phyloP scores from a whole-genome alignment of 37 sponge, comb jelly and placozoan species.

The Diacarnus erythraeanus region DNA sequence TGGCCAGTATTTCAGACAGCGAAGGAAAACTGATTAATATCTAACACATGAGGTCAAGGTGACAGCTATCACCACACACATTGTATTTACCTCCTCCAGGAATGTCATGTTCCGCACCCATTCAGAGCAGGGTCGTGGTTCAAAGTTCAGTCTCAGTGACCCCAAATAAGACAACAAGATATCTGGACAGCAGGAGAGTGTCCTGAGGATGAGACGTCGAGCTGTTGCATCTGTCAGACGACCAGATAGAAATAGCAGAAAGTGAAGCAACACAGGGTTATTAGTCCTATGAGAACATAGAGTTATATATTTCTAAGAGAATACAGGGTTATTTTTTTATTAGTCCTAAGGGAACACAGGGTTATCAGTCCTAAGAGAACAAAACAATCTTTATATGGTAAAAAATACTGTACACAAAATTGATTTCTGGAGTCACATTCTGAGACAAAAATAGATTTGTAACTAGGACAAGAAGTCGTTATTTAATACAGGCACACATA shows the following conservation, averaged over 20 bases:
- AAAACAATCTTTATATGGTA: background rate
- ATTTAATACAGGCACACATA: too few relatives aligned
- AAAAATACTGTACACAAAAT: too few relatives aligned
- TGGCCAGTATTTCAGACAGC: background rate
- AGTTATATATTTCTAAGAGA: background rate
- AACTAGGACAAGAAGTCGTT: too few relatives aligned
- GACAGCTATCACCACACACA: background rate
- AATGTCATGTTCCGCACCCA: constrained; percentile 55
- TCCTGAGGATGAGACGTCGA: constrained; percentile 24
- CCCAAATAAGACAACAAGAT: constrained; percentile 51
- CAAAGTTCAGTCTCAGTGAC: constrained; percentile 26
- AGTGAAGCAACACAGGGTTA: constrained; percentile 65
- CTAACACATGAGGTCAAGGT: background rate
- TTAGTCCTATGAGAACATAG: constrained; percentile 41
- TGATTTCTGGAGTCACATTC: too few relatives aligned
- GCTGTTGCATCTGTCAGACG: background rate
- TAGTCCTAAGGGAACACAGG: background rate
- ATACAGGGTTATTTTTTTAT: background rate
- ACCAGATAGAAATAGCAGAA: constrained; percentile 36
- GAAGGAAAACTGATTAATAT: background rate
- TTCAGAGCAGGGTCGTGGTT: constrained; percentile 47
- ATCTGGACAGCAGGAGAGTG: constrained; percentile 53
- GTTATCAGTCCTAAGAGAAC: background rate
- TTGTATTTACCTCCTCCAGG: constrained; percentile 30
- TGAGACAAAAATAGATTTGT: too few relatives aligned